Evolutionary conservation across 2,888 invertebrate genomes (phyloP).

Genomic region (Drosophila paracracens): DNA sequence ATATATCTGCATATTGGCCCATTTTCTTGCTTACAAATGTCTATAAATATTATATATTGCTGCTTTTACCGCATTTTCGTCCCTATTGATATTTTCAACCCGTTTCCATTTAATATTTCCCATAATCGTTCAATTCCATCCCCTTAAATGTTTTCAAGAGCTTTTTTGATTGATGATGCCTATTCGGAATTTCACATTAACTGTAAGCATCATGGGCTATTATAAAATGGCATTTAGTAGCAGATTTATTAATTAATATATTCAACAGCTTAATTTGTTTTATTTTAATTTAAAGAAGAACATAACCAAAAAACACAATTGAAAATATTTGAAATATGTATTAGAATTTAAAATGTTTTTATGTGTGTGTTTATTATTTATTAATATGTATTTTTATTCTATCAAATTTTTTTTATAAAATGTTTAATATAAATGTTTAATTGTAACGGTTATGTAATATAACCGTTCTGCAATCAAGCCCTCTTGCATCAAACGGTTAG

Average conservation of each 20-base stretch:
- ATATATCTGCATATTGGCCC: background rate
- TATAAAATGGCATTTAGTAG: background rate
- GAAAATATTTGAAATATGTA: background rate
- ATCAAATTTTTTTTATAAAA: background rate
- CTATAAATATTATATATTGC: constrained; percentile 13
- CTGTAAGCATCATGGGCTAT: constrained; percentile 17
- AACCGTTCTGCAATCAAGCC: constrained; percentile 1
- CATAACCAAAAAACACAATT: background rate
- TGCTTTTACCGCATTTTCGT: background rate
- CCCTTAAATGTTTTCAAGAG: constrained; percentile 1
- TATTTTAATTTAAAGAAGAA: background rate
- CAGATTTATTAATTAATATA: background rate
- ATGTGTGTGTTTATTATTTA: background rate
- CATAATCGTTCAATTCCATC: constrained; percentile 36
- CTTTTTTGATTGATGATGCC: constrained; percentile 49
- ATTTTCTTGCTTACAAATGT: background rate
- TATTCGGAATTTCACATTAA: constrained; percentile 8
- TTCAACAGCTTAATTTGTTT: background rate
- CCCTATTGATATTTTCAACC: constrained; percentile 48
- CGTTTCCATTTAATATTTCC: constrained; percentile 40
- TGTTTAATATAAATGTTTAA: background rate
- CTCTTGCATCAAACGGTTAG: background rate
- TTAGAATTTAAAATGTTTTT: background rate
- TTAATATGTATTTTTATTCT: background rate
- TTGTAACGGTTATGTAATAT: background rate